These are phyloP conservation scores for Trematomus loennbergii DNA, from an alignment of 2,113 vertebrate genomes.

Conservation along the genomic window DNA sequence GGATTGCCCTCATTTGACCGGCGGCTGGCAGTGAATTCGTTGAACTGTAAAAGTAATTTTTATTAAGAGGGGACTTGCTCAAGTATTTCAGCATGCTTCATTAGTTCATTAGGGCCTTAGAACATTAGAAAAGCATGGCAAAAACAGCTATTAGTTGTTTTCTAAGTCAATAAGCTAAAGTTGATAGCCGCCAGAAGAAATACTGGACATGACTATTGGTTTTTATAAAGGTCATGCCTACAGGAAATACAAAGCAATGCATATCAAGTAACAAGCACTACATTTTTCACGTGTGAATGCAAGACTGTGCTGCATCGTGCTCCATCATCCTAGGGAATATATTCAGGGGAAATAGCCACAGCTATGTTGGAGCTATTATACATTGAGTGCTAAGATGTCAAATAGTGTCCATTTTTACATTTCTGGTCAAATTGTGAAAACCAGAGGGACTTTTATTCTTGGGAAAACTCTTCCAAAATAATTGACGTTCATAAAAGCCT, in stretches of 20 bases:
- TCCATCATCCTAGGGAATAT: conserved; percentile 38
- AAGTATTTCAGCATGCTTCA: conserved; percentile 55
- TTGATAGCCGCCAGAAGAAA: background rate
- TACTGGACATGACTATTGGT: no score
- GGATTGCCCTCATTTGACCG: conserved; percentile 54
- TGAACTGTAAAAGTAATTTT: conserved; percentile 71
- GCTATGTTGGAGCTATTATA: conserved; percentile 46
- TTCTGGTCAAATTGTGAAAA: conserved; percentile 44
- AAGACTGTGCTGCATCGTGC: conserved; percentile 26
- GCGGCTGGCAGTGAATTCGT: conserved; percentile 64
- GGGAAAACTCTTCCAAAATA: conserved; percentile 18
- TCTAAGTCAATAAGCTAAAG: background rate
- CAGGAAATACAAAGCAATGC: conserved; percentile 2
- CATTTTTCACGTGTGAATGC: background rate
- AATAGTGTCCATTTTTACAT: conserved; percentile 45
- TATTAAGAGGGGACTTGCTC: conserved; percentile 54
- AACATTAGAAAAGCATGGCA: conserved; percentile 3
- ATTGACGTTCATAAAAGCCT: conserved; percentile 31
- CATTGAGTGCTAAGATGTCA: conserved; percentile 31
- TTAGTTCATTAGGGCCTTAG: conserved; percentile 35
- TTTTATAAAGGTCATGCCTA: background rate
- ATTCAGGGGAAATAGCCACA: conserved; percentile 38
- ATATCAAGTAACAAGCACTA: conserved; percentile 18
- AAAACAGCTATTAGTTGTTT: conserved; percentile 2
- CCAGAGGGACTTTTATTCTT: conserved; percentile 35